Conservation (phyloP, 2,797 vertebrate genomes). For the Leptodactylus fallax region DNA sequence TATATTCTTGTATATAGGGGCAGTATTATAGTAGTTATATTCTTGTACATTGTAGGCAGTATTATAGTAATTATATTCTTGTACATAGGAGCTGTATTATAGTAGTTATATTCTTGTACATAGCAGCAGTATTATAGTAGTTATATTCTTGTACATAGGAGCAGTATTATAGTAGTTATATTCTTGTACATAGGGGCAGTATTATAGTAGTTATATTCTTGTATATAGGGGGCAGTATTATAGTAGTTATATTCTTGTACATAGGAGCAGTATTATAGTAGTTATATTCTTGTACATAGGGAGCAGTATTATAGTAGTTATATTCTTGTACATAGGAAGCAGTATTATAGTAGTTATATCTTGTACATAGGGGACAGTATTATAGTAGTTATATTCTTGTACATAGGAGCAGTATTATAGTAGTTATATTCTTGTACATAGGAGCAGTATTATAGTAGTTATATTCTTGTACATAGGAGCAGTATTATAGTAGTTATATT, state of each 20-base stretch:
- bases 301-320: too few species aligned
- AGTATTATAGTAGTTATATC: too few species aligned
- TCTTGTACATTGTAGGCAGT: not conserved
- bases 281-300: not conserved
- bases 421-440: not conserved
- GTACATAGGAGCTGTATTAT: not conserved
- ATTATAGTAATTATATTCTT: not conserved
- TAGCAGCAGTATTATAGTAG: not conserved
- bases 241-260: too few species aligned
- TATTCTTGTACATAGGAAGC: too few species aligned
- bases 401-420: too few species aligned
- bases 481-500: constrained; percentile 1
- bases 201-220: constrained; percentile 4
- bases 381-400: too few species aligned
- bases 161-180: constrained; percentile 1
- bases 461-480: not conserved
- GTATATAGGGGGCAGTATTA: not conserved
- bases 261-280: not conserved
- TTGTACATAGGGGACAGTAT: too few species aligned
- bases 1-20: too few species aligned
- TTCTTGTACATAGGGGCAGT: too few species aligned
- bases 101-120: too few species aligned
- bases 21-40: constrained; percentile 1
- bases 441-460: not conserved
- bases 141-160: not conserved